phyloP scores from a whole-genome alignment of 2,888 invertebrate genomes.

The Drosophila anceps region DNA sequence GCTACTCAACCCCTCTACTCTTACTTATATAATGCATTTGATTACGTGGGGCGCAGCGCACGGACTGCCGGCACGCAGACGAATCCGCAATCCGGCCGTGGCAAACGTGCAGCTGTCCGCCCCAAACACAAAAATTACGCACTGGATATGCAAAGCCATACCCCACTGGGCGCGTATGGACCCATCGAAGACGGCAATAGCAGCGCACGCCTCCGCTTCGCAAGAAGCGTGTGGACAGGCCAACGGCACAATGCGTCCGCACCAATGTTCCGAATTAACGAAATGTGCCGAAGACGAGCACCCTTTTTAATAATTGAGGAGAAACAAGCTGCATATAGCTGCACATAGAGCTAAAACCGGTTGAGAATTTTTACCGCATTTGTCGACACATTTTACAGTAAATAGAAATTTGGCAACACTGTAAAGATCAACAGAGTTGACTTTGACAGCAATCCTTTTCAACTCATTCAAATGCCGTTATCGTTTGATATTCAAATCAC shows the following conservation, averaged over 20 bases:
- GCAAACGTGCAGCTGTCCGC: constrained; percentile 53
- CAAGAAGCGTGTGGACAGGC: constrained; percentile 46
- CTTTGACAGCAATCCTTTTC: neutral
- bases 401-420: neutral
- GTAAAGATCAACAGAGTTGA: neutral
- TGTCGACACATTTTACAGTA: neutral
- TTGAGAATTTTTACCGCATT: constrained; percentile 40
- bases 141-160: constrained; percentile 86
- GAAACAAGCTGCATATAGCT: neutral
- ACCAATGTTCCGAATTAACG: constrained; percentile 14
- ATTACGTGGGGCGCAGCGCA: constrained; percentile 69
- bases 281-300: constrained; percentile 72
- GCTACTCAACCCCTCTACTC: neutral
- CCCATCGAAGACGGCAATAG: constrained; percentile 56
- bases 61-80: constrained; percentile 59
- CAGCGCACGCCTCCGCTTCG: constrained; percentile 51
- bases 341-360: constrained; percentile 18
- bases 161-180: constrained; percentile 80
- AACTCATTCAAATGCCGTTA: neutral
- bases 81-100: constrained; percentile 56
- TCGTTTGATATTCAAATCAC: neutral
- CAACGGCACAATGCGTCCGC: constrained; percentile 81
- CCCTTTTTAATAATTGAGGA: constrained; percentile 61
- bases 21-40: neutral
- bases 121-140: constrained; percentile 83